Base-by-base conservation (phyloP, 2,797 vertebrate species). In the Sus cebifrons region DNA sequence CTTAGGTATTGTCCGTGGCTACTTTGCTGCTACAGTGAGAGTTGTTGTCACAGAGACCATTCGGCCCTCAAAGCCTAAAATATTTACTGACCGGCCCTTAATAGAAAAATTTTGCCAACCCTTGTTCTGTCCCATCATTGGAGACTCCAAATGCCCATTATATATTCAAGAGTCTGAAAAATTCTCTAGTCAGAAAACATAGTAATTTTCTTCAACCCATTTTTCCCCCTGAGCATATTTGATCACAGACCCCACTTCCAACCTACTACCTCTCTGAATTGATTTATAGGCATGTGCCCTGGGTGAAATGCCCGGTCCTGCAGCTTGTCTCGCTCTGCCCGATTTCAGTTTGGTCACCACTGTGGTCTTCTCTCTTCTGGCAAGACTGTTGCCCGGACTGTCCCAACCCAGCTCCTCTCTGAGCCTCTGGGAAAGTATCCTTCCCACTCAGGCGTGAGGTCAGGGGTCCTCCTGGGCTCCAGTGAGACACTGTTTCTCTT, bases 361-460 rank as follows among this genome's bases (percentile, higher is more conserved):
- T 3, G 0, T 0, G 2, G 13, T 40, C n/a, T 56, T n/a, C 58
- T 65, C 3, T 40, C 62, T 85, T 79, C 27, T 67, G n/a, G 12
- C 0, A 21, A 18, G 1, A 27, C n/a, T 27, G 56, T 36, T 0
- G 9, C 17, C 6, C 0, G 5, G 29, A n/a, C 16, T 23, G 2
- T 70, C 56, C 3, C 52, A 52, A 36, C 5, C n/a, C 13, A 64
- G 7, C 6, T 64, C 1, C 44, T n/a, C 21, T 73, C 40, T 71
- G 52, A 62, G 52, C 16, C 75, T 85, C 52, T 78, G 9, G 68
- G 68, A 74, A 89, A 44, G 44, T 54, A 25, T 20, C 32, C 54
- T 49, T 49, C 44, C 36, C 14, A 18, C n/a, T 62, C 9, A 29
- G 18, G 4, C 32, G 13, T 23, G 29, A 81, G 54, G 14, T 9